These are phyloP conservation scores for Corythornis cristatus DNA, from an alignment of 2,113 vertebrate genomes.

Conservation along the genomic window DNA sequence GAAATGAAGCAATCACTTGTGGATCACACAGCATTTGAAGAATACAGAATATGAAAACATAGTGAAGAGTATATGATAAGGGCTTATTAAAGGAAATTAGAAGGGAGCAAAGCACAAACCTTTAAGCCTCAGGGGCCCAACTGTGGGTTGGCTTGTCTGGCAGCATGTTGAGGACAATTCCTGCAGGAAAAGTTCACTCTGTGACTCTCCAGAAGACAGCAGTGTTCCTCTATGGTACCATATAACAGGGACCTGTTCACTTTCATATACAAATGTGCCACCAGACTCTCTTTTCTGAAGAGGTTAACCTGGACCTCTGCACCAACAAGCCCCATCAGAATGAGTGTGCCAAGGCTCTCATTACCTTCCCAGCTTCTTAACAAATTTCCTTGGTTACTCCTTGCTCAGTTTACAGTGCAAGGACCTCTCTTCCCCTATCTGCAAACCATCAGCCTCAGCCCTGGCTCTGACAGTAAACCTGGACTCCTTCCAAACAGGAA, in stretches of 20 bases:
- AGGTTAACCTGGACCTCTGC: neutral
- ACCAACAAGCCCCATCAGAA: neutral
- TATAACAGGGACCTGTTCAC: accelerated
- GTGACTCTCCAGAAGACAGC: neutral
- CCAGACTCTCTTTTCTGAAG: neutral
- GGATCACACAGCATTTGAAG: neutral
- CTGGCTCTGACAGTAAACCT: neutral
- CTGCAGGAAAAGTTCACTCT: neutral
- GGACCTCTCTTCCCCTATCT: neutral
- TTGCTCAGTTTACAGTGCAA: neutral
- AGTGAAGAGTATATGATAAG: accelerated
- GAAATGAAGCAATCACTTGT: neutral
- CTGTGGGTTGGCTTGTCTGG: neutral
- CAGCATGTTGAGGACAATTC: neutral
- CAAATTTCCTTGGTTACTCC: neutral
- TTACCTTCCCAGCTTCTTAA: neutral
- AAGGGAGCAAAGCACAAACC: neutral
- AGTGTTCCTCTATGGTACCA: neutral
- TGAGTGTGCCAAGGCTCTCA: accelerated
- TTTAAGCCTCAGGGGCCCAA: neutral
- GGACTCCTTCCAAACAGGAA: slow-evolving; percentile 1
- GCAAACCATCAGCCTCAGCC: neutral
- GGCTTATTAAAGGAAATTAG: neutral
- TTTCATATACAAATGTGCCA: neutral
- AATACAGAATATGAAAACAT: neutral